A percentile compares a stretch with the other conserved stretches of the same genome.
These are phyloP conservation scores for Glaucidium brasilianum DNA, from an alignment of 2,113 vertebrate genomes.

Conservation along the genomic window DNA sequence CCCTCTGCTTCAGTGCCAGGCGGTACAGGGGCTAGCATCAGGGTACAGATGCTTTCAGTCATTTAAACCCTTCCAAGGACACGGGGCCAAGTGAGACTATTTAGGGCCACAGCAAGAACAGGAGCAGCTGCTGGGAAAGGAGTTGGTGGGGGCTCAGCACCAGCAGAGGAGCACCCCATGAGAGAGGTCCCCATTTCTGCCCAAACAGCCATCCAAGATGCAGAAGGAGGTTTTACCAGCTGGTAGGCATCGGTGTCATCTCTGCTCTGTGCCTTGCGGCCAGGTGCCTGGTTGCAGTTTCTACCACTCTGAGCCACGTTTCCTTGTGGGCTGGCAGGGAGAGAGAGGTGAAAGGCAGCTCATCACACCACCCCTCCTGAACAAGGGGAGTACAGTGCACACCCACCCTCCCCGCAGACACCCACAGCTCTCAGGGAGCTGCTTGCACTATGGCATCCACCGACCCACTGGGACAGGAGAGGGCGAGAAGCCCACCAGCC, in stretches of 20 bases:
- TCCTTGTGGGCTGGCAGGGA: constrained; percentile 1
- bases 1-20: background rate
- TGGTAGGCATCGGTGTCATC: background rate
- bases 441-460: background rate
- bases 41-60: background rate
- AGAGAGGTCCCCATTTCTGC: background rate
- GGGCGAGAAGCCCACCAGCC: background rate
- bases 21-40: background rate
- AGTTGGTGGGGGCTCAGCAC: background rate
- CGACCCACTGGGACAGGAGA: background rate
- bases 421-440: background rate
- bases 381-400: background rate
- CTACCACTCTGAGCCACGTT: background rate
- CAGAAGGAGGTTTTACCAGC: background rate
- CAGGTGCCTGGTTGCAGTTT: background rate
- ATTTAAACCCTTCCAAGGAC: background rate
- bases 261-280: background rate
- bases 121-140: background rate
- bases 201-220: background rate
- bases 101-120: background rate
- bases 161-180: background rate
- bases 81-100: background rate
- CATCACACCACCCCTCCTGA: background rate
- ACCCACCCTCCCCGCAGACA: background rate
- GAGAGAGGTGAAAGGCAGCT: background rate